Conservation (phyloP, 53 echinoderm and acorn worm genomes). For the Pentamera pediparva region DNA sequence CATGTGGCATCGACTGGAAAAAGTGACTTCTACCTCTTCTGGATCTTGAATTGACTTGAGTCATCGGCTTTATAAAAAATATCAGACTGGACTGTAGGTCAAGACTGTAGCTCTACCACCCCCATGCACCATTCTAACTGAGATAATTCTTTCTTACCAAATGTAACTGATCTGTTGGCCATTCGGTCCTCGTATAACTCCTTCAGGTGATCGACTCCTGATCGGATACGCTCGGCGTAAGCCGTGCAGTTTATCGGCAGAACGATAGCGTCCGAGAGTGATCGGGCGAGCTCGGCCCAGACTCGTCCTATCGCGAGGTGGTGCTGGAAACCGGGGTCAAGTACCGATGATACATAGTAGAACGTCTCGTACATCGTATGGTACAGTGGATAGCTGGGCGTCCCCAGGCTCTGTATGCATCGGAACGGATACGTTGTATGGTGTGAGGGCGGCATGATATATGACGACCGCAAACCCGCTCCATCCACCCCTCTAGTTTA, state of each 20-base stretch:
- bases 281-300: constrained; percentile 60
- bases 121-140: too few species aligned
- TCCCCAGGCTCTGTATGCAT: constrained; percentile 52
- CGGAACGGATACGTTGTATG: not conserved
- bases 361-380: constrained; percentile 98
- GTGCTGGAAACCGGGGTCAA: constrained; percentile 51
- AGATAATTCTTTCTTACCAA: constrained; percentile 46
- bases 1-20: too few species aligned
- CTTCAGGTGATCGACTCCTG: constrained; percentile 46
- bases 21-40: too few species aligned
- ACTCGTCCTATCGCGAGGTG: constrained; percentile 60
- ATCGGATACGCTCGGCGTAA: constrained; percentile 40
- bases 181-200: constrained; percentile 47
- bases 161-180: constrained; percentile 45
- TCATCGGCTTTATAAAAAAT: too few species aligned
- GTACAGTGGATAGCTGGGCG: constrained; percentile 88
- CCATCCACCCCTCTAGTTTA: too few species aligned
- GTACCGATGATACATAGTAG: constrained; percentile 51
- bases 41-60: too few species aligned
- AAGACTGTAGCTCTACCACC: too few species aligned
- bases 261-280: constrained; percentile 57
- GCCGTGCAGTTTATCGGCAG: constrained; percentile 67
- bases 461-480: too few species aligned
- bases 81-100: too few species aligned
- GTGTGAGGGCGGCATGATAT: too few species aligned